Conservation (phyloP, 2,797 vertebrate genomes). For the Aldrovandia affinis region DNA sequence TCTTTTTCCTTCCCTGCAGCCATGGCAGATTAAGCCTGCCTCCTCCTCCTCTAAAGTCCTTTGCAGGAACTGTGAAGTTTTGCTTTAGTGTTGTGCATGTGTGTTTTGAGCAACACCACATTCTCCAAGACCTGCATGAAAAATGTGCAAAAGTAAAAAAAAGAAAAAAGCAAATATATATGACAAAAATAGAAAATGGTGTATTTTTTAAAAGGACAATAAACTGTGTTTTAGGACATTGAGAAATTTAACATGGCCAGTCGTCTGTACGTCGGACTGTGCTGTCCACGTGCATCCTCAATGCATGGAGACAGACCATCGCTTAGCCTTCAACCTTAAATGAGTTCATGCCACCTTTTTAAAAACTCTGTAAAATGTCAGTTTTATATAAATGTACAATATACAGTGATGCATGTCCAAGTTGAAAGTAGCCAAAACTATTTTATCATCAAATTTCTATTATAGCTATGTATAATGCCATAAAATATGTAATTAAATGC, state of each 20-base stretch:
- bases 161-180: conserved; percentile 33
- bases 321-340: conserved; percentile 44
- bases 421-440: conserved; percentile 76
- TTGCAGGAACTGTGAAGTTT: conserved; percentile 47
- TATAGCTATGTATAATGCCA: conserved; percentile 70
- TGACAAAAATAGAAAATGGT: conserved; percentile 44
- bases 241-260: conserved; percentile 40
- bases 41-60: conserved; percentile 42
- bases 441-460: conserved; percentile 75
- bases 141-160: conserved; percentile 41
- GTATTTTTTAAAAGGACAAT: conserved; percentile 26
- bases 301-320: conserved; percentile 61
- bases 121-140: conserved; percentile 59
- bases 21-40: conserved; percentile 59
- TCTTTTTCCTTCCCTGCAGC: conserved; percentile 50
- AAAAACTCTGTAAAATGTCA: conserved; percentile 59
- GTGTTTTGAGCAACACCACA: conserved; percentile 46
- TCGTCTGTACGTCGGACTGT: conserved; percentile 51
- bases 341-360: conserved; percentile 49
- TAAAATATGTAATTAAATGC: conserved; percentile 60
- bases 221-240: conserved; percentile 41
- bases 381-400: conserved; percentile 73
- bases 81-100: conserved; percentile 49
- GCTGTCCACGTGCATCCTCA: conserved; percentile 39
- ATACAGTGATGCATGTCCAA: conserved; percentile 71